Conservation (phyloP, 2,888 invertebrate species). For the Pandemis corylana region DNA sequence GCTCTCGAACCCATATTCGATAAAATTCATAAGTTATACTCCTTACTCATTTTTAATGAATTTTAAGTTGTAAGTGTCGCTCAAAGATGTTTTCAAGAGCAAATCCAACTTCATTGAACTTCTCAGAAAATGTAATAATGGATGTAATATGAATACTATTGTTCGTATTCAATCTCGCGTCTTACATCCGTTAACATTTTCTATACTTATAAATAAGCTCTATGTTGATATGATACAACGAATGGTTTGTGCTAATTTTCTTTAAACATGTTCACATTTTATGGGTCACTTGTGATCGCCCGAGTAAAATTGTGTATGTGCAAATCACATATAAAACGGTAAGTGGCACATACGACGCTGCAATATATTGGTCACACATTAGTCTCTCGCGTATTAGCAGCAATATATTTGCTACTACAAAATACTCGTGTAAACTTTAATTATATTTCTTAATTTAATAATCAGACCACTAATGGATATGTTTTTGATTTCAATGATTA, state of each 20-base stretch:
- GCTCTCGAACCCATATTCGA: background rate
- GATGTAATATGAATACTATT: constrained; percentile 68
- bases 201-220: constrained; percentile 5
- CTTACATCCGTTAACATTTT: constrained; percentile 69
- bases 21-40: background rate
- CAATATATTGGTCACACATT: constrained; percentile 29
- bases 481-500: constrained; percentile 78
- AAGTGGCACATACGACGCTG: constrained; percentile 3
- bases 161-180: constrained; percentile 75
- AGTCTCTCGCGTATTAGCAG: constrained; percentile 4
- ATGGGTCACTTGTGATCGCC: constrained; percentile 3
- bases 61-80: background rate
- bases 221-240: background rate
- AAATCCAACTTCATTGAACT: constrained; percentile 36
- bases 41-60: background rate
- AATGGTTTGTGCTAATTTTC: background rate
- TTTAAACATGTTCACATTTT: background rate
- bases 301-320: background rate
- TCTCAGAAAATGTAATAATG: constrained; percentile 62
- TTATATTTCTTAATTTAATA: constrained; percentile 25
- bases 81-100: constrained; percentile 19
- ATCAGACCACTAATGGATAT: constrained; percentile 72
- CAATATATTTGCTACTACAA: constrained; percentile 14
- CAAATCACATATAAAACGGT: background rate
- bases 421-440: constrained; percentile 15